Base-by-base conservation (phyloP, 2,113 vertebrate genomes). In the Pimephales promelas region DNA sequence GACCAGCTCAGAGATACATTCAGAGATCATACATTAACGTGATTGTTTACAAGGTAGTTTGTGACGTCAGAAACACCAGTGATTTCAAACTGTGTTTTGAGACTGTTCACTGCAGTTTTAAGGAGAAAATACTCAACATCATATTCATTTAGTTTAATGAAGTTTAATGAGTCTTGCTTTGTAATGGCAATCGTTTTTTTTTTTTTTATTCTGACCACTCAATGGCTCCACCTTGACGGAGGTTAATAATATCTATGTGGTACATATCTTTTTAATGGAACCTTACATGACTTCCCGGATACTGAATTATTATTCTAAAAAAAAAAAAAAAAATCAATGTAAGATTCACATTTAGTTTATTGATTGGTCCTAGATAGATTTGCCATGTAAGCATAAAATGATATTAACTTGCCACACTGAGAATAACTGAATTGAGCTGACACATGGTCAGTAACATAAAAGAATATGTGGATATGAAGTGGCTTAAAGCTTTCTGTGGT, bases 71-170 rank as follows among this genome's bases (percentile, higher is more conserved):
- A 40, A 0, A 40, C 40, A 40, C 8, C 40, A 40, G 40, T 2
- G 40, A 40, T 40, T 40, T 40, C 36, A 40, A 40, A 9, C 36
- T 7, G 1, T 7, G 7, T 40, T 40, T 40, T 2, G 8, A 40
- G 40, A 40, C 40, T 40, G 8, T 40, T 40, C 40, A 40, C 40
- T 40, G 40, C 40, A 40, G 40, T 40, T 40, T 40, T 40, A 10
- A 40, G 8, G 40, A 40, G 40, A 40, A 40, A 40, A 40, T 40
- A 40, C 40, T 40, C 40, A 40, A 40, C 40, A 40, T 83, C 14
- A 75, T 4, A 11, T 75, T 59, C 43, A 75, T 77, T 71, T 77
- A 28, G 49, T 84, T 71, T 78, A 72, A 84, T 84, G 5, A 82
- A 47, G 45, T 20, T 5, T 66, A 72, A 81, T 62, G 26, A 79